A percentile compares a stretch with the other conserved stretches of the same genome.
phyloP scores from a whole-genome alignment of 2,888 invertebrate species.

The Chaetogeoica ovagalla region DNA sequence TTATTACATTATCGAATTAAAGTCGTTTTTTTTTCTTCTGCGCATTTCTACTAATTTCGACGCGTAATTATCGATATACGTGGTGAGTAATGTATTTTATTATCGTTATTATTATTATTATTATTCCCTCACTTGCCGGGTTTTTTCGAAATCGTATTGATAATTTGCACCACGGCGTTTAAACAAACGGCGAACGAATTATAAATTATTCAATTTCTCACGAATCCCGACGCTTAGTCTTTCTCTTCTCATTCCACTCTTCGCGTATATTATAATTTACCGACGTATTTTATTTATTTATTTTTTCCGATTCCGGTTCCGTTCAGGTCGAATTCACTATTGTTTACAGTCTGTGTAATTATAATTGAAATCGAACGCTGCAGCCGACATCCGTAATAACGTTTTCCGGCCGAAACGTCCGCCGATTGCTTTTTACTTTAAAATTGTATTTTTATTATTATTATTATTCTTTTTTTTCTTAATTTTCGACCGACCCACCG shows the following conservation, averaged over 20 bases:
- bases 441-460: background rate
- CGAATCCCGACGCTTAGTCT: background rate
- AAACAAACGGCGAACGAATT: constrained; percentile 9
- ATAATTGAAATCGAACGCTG: constrained; percentile 9
- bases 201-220: background rate
- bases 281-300: background rate
- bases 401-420: background rate
- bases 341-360: constrained; percentile 25
- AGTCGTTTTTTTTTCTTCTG: too few relatives aligned
- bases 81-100: too few relatives aligned
- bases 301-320: background rate
- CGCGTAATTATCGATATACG: too few relatives aligned
- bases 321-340: constrained; percentile 35
- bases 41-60: too few relatives aligned
- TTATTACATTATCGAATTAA: too few relatives aligned
- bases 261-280: background rate
- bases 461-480: too few relatives aligned
- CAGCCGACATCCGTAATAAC: constrained; percentile 7
- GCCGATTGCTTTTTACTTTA: constrained; percentile 26
- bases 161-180: too few relatives aligned
- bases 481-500: too few relatives aligned
- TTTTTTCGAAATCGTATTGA: too few relatives aligned
- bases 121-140: too few relatives aligned
- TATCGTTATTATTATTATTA: too few relatives aligned
- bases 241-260: background rate